Evolutionary conservation across 2,888 invertebrate species (phyloP).

Genomic region (Seira sanloemensis): DNA sequence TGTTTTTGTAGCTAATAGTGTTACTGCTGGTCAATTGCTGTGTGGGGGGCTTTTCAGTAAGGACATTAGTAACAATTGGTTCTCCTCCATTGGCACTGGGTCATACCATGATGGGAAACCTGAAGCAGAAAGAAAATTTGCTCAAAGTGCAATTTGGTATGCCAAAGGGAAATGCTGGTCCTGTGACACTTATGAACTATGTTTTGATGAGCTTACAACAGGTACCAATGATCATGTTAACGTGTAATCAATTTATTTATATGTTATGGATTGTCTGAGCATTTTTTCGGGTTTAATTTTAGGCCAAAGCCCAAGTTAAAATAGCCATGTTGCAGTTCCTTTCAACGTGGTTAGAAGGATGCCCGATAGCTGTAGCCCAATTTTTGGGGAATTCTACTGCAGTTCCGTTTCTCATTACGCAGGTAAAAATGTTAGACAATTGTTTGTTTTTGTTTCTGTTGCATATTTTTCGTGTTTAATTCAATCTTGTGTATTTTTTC

Average conservation of each 20-base stretch:
- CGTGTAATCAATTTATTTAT: no score
- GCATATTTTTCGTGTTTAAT: background rate
- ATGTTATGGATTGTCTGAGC: no score
- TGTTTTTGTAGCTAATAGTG: constrained; percentile 74
- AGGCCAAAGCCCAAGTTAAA: constrained; percentile 86
- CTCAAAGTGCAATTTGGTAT: constrained; percentile 90
- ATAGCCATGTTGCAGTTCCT: constrained; percentile 94
- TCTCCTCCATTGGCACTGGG: constrained; percentile 93
- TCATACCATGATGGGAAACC: constrained; percentile 92
- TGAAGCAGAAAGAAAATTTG: constrained; percentile 90
- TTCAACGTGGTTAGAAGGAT: constrained; percentile 90
- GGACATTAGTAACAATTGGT: constrained; percentile 95
- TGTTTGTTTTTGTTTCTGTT: background rate
- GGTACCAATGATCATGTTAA: constrained; percentile 64
- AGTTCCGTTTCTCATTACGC: constrained; percentile 88
- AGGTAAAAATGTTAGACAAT: constrained; percentile 73
- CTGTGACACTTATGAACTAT: constrained; percentile 93
- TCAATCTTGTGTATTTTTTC: constrained; percentile 33
- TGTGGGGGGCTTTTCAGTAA: constrained; percentile 94
- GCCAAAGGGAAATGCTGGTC: constrained; percentile 87
- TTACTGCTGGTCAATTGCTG: constrained; percentile 87
- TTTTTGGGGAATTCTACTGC: constrained; percentile 88
- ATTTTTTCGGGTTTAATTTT: constrained; percentile 63
- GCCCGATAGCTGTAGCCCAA: constrained; percentile 87
- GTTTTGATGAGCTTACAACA: constrained; percentile 90